Base-by-base conservation (phyloP, 2,797 vertebrate genomes). In the Acridotheres tristis region DNA sequence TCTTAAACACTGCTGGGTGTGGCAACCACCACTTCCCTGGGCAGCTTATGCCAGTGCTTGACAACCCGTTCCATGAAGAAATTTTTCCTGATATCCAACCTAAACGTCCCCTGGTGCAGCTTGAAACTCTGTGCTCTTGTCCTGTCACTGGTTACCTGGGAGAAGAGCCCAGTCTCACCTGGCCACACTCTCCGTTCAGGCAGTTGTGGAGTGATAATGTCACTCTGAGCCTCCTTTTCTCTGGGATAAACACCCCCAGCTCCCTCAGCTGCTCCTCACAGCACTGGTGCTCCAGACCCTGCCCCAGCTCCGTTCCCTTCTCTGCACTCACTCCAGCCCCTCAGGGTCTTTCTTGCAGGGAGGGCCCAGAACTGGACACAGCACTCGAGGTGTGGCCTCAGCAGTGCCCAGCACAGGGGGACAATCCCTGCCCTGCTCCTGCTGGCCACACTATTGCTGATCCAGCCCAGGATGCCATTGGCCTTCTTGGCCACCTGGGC, bases 141-240 rank as follows among this genome's bases (percentile, higher is more conserved):
- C 21, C 30, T 27, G 8, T 27, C 30, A 2, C 6, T 47, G 7
- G 25, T 13, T 27, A 7, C 22, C 48, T 42, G 26, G 9, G 22
- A 42, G 26, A 48, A 69, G 54, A 54, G 40, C 7, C 34, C 0
- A 1, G 27, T 3, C 3, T 5, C 18, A 8, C 7, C 26, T 32
- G 47, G 14, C 10, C 1, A 10, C 48, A 62, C 0, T 1, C 15
- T 81, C 18, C 32, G n/a, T 13, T 13, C 63, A 69, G 55, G 36
- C 13, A 42, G 9, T 0, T 54, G 5, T 32, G 3, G 13, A 36
- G 18, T 3, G 1, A 7, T 12, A 19, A 47, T 38, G 30, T 15
- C 0, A 4, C 7, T 6, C 26, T 8, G 2, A 43, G 1, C 22
- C 22, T 62, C 36, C 9, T 62, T 27, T 55, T 20, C 3, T 7